Evolutionary conservation across 2,888 invertebrate genomes (phyloP), one percentile per base, ranked within the genome.

Genomic region (Harpalus rufipes): DNA sequence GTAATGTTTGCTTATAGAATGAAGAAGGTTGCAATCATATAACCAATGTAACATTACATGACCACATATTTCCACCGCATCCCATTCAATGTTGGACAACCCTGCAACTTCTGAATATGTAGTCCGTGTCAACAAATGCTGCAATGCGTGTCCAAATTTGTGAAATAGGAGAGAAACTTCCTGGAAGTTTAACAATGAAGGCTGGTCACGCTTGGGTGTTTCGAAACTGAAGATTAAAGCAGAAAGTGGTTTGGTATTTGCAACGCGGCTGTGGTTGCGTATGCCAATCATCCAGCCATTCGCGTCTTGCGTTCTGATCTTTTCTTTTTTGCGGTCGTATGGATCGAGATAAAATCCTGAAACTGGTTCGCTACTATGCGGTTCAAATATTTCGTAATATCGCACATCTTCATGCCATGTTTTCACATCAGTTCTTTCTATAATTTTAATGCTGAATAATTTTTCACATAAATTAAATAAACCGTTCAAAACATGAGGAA

Each of bases 41-140:
- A 97, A 91, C 95, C 97, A 97, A 89, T 96, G 95, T 0, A 93
- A 92, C 94, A 99, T 93, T 82, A 99, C 96, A 88, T 96, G 93
- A 0, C 96, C 95, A 86, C 96, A 95, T 0, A 97, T 94, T 89
- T 96, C 95, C 0, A 96, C 95, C 0, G 97, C 96, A 91, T 99
- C 99, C 97, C 97, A 98, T 92, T 99, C 99, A 0, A 98, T 94
- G 90, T 96, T 97, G 0, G 95, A 95, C 21, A 96, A 91, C 0
- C 98, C 98, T 1, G 97, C 94, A 0, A 97, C 94, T 90, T 98
- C 97, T 0, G 95, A 94, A 90, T 96, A 97, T 14, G 95, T 95
- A 0, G 96, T 95, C 88, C 93, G 95, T 0, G 97, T 96, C 44
- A 99, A 91, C 86, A 98, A 91, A 91, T 97, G 96, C 87, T 98